Conservation (phyloP, 2,797 vertebrate species). For the Balearica regulorum region DNA sequence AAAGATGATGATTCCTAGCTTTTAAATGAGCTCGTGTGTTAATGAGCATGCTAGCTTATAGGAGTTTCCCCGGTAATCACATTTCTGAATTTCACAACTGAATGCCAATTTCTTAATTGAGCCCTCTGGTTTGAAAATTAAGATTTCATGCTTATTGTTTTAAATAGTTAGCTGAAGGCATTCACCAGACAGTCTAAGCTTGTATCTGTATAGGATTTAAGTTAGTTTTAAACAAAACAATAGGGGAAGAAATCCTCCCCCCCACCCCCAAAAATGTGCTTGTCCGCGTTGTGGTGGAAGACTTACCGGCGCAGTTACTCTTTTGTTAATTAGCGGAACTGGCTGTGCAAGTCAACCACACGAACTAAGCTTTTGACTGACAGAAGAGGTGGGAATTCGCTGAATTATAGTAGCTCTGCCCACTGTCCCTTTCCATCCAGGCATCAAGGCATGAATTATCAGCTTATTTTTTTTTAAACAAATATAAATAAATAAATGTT, state of each 20-base stretch:
- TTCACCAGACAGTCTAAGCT: conserved; percentile 1
- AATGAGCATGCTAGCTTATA: conserved; percentile 29
- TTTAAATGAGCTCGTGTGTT: conserved; percentile 34
- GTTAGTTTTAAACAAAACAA: conserved; percentile 11
- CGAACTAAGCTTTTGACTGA: background rate
- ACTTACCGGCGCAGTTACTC: background rate
- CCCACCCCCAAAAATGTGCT: background rate
- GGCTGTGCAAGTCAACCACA: background rate
- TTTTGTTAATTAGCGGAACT: background rate
- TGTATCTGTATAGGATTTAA: background rate
- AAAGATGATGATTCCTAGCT: conserved; percentile 22
- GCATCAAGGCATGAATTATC: conserved; percentile 12
- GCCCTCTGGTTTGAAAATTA: conserved; percentile 26
- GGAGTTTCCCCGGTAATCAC: conserved; percentile 22
- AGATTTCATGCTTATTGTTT: conserved; percentile 48
- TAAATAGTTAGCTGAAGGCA: conserved; percentile 51
- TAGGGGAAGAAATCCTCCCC: background rate
- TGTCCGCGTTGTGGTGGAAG: background rate
- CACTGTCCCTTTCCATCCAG: conserved; percentile 27
- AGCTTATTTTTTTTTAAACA: background rate
- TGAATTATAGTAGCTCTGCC: conserved; percentile 4
- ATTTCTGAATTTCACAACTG: conserved; percentile 31
- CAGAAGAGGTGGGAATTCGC: background rate
- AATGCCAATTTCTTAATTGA: conserved; percentile 53
- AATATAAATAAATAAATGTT: background rate